phyloP scores from a whole-genome alignment of 2,113 vertebrate genomes.

The Sebastes schlegelii region DNA sequence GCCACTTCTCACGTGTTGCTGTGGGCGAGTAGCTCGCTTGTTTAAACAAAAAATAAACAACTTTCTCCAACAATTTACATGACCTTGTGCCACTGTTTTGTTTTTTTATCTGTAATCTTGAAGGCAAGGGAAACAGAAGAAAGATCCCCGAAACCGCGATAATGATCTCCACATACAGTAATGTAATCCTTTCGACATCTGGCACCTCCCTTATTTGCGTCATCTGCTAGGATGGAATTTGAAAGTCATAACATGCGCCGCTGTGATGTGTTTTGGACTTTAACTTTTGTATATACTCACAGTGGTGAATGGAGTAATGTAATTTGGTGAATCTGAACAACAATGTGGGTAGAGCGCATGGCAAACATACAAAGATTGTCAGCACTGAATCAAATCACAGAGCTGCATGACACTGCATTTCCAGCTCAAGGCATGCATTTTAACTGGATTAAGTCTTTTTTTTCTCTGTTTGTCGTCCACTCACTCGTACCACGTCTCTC shows the following conservation, averaged over 20 bases:
- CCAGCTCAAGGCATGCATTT: constrained; percentile 27
- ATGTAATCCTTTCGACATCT: neutral
- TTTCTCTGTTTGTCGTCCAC: constrained; percentile 5
- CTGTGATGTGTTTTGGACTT: neutral
- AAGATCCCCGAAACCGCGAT: neutral
- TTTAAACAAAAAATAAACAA: neutral
- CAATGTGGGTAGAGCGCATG: neutral
- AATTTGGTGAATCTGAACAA: neutral
- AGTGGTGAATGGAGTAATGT: neutral
- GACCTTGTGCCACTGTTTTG: neutral
- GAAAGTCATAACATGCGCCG: neutral
- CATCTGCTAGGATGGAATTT: neutral
- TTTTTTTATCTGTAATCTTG: neutral
- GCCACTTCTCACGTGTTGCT: neutral
- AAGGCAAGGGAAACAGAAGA: neutral
- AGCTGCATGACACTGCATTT: neutral
- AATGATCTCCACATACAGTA: neutral
- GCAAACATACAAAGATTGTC: neutral
- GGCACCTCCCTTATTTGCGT: neutral
- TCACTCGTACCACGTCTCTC: constrained; percentile 5
- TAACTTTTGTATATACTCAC: too few species aligned
- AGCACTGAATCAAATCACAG: neutral
- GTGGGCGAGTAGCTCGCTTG: neutral
- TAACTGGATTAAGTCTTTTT: constrained; percentile 1
- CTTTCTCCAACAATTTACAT: neutral